phyloP scores from a whole-genome alignment of 2,797 vertebrate genomes.

The Thaleichthys pacificus region DNA sequence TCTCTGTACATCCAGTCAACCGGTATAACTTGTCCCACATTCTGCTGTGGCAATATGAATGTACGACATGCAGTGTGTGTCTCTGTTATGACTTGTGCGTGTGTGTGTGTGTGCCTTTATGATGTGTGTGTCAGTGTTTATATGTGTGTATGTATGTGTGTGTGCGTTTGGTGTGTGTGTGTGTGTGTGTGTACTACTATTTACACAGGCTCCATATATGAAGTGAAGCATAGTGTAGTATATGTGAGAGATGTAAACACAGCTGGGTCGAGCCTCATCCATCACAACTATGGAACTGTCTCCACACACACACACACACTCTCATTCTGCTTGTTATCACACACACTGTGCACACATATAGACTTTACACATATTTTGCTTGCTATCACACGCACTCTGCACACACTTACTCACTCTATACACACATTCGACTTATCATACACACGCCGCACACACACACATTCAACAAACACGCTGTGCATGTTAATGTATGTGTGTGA shows the following conservation, averaged over 20 bases:
- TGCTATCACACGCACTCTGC: neutral
- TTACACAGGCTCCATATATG: no score
- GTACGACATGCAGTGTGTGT: constrained; percentile 8
- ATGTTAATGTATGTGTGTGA: constrained; percentile 21
- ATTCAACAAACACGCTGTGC: constrained; percentile 5
- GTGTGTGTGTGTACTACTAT: neutral
- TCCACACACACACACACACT: no score
- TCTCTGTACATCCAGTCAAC: constrained; percentile 9
- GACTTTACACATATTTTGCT: no score
- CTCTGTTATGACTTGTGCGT: constrained; percentile 5
- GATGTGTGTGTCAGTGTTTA: constrained; percentile 7
- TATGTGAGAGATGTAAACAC: no score
- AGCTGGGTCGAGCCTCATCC: no score
- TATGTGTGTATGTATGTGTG: neutral
- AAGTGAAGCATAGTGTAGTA: no score
- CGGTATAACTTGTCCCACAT: constrained; percentile 25
- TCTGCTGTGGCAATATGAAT: constrained; percentile 1
- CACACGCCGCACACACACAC: neutral
- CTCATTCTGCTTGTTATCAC: neutral
- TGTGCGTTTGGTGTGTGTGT: neutral
- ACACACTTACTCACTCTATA: neutral
- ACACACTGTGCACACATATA: neutral
- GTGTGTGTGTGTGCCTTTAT: constrained; percentile 2
- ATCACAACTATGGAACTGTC: no score
- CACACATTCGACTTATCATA: no score